phyloP scores from a whole-genome alignment of 1,140 invertebrate species.

The Chionoecetes opilio region DNA sequence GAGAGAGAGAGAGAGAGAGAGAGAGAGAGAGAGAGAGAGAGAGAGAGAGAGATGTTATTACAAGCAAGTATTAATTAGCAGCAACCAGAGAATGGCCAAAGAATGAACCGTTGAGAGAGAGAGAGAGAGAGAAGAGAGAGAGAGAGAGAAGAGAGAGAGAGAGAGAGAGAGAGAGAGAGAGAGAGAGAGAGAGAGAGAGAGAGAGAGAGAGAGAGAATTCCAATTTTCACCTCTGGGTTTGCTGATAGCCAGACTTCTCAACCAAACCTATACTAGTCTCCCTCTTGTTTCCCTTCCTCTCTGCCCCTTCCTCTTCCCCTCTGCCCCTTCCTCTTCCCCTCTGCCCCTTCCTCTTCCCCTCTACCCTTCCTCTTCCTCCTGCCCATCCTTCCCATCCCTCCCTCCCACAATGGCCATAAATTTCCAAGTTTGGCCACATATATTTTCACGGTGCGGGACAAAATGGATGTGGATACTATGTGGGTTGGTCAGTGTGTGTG shows the following conservation, averaged over 20 bases:
- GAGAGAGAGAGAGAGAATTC: slow-evolving; percentile 28
- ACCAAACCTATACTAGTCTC: not conserved
- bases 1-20: slow-evolving; percentile 27
- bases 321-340: not conserved
- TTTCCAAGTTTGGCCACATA: slow-evolving; percentile 29
- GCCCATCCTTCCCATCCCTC: not conserved
- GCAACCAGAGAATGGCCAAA: too few species aligned
- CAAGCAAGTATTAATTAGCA: not conserved
- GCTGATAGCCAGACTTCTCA: not conserved
- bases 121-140: not conserved
- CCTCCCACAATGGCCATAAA: not conserved
- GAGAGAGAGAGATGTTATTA: not conserved
- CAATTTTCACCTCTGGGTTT: slow-evolving; percentile 19
- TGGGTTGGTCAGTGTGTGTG: not conserved
- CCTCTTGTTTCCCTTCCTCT: too few species aligned
- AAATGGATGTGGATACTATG: slow-evolving; percentile 29
- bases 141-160: not conserved
- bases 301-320: not conserved
- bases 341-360: not conserved
- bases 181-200: not conserved
- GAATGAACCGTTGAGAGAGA: too few species aligned
- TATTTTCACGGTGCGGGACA: slow-evolving; percentile 16
- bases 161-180: not conserved
- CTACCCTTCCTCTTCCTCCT: not conserved
- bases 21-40: not conserved